Evolutionary conservation across 2,797 vertebrate genomes (phyloP), one percentile per base, ranked within the genome.

Genomic region (Poecilia wingei): DNA sequence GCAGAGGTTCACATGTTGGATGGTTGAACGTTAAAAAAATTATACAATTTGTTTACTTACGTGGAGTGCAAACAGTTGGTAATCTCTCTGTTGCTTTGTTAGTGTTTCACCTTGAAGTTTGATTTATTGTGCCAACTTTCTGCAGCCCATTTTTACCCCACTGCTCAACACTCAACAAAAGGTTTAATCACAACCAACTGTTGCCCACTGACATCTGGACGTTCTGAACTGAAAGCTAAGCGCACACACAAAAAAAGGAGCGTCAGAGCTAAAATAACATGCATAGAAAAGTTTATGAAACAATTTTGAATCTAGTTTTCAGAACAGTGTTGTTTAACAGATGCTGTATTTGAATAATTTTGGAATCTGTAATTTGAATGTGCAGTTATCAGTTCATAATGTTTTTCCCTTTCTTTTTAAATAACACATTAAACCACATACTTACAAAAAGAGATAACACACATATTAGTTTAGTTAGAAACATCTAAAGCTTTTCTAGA

Each of bases 151-250:
- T 64, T 43, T n/a, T 1, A 4, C 69, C 51, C 70, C 61, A 3
- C 4, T 72, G 28, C 55, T 71, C 55, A 36, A 3, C 78, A 88
- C 46, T 1, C 31, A 3, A 76, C 84, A 46, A 77, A 69, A 68
- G 13, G 53, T 75, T 16, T 5, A 79, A 89, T 86, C 76, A 79
- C 28, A 83, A 77, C 75, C 89, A 92, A 75, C 81, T 88, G 86
- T 88, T 51, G 61, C 31, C 61, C 33, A 46, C 18, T 12, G 39
- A 49, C 25, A 12, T 72, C 20, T 49, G 9, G 28, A 0, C 3
- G 4, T 7, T 31, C 16, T 43, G 10, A 41, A 68, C 8, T 41
- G 20, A 70, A 41, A 45, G 2, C 25, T 70, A 43, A 46, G 28
- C 10, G 28, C 10, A 9, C 55, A 20, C 53, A 31, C 3, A 49